phyloP scores from a whole-genome alignment of 2,888 invertebrate genomes.

The Stenodema calcarata region DNA sequence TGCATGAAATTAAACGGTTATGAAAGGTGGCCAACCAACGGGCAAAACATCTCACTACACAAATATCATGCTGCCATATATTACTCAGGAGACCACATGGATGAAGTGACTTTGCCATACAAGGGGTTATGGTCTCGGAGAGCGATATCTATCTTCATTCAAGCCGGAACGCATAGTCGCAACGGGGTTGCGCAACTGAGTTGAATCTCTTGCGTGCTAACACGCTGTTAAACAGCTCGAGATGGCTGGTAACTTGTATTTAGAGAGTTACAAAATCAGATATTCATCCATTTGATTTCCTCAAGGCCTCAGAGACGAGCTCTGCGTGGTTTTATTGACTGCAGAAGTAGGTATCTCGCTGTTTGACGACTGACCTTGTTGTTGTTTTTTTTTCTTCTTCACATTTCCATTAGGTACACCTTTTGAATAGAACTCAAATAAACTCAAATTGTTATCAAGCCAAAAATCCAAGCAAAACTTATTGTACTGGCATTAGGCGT shows the following conservation, averaged over 20 bases:
- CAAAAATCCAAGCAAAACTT: no score
- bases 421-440: no score
- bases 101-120: neutral
- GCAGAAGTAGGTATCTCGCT: neutral
- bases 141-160: conserved; percentile 18
- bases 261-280: neutral
- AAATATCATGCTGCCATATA: neutral
- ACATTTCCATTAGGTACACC: no score
- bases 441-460: no score
- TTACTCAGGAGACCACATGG: neutral
- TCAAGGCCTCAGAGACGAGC: neutral
- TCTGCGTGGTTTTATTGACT: neutral
- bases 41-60: conserved; percentile 1
- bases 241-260: neutral
- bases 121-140: neutral
- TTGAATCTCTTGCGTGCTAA: neutral
- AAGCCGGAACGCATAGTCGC: neutral
- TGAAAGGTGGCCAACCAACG: neutral
- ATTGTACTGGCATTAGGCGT: no score
- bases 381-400: no score
- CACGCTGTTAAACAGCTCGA: conserved; percentile 2
- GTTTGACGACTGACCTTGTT: neutral
- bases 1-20: neutral
- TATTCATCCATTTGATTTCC: conserved; percentile 4
- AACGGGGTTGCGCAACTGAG: neutral